Evolutionary conservation across 2,797 vertebrate species (phyloP).

Genomic region (Spheniscus humboldti): DNA sequence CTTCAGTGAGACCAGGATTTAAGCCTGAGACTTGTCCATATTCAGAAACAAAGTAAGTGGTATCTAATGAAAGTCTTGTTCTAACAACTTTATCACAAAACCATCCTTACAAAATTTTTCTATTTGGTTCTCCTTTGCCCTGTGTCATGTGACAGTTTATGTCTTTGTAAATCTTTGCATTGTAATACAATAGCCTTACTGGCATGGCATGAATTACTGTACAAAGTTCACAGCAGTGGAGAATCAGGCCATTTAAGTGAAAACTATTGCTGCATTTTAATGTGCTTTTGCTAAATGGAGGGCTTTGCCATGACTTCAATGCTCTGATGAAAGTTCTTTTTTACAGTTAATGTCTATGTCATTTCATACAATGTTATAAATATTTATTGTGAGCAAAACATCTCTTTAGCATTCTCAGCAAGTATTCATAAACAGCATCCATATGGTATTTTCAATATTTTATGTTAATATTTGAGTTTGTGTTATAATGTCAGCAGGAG

Average conservation of each 20-base stretch:
- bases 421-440: slow-evolving; percentile 29
- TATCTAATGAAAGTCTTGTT: neutral
- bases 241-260: neutral
- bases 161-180: neutral
- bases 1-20: neutral
- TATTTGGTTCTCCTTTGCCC: neutral
- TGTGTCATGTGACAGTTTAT: neutral
- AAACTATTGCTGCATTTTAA: neutral
- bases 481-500: slow-evolving; percentile 44
- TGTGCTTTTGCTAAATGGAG: neutral
- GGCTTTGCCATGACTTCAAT: neutral
- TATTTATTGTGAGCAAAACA: slow-evolving; percentile 25
- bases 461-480: slow-evolving; percentile 64
- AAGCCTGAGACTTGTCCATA: neutral
- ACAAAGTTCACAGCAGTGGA: neutral
- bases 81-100: neutral
- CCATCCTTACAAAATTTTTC: neutral
- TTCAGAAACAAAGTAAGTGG: neutral
- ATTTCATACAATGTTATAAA: slow-evolving; percentile 27
- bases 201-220: neutral
- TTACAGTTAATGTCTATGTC: neutral
- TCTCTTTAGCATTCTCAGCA: slow-evolving; percentile 26
- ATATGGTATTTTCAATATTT: slow-evolving; percentile 63
- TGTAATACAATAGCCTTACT: neutral
- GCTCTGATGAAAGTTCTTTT: neutral